Conservation (phyloP, 92 coral and sea anemone genomes). For the Paramuricea clavata region DNA sequence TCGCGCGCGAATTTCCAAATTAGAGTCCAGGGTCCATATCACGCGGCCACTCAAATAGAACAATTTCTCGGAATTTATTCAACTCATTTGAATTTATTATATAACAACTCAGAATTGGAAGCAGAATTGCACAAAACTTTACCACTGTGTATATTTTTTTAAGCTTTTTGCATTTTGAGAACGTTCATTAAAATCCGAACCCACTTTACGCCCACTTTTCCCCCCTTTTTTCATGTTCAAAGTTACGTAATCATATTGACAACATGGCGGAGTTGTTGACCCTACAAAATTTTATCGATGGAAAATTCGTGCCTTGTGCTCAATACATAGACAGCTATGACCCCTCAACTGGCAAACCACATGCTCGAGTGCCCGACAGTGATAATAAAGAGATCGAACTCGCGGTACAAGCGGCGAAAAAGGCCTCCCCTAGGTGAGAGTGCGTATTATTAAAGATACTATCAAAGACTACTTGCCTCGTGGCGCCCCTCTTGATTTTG, state of each 20-base stretch:
- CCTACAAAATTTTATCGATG: conserved; percentile 77
- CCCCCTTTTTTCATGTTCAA: not conserved
- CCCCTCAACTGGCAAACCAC: conserved; percentile 77
- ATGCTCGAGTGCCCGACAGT: conserved; percentile 87
- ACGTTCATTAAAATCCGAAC: not conserved
- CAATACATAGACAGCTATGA: conserved; percentile 81
- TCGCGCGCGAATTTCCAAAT: not conserved
- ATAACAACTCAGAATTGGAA: too few relatives aligned
- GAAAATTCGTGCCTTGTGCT: conserved; percentile 70
- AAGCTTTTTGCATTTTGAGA: not conserved
- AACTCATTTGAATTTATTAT: too few relatives aligned
- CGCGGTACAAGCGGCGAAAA: conserved; percentile 80
- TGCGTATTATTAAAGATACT: too few relatives aligned
- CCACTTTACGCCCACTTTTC: not conserved
- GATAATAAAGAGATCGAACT: conserved; percentile 75
- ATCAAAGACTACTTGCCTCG: too few relatives aligned
- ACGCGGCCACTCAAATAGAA: not conserved
- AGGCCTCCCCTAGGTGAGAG: conserved; percentile 82
- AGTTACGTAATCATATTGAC: not conserved
- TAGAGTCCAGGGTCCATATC: not conserved
- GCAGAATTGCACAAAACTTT: too few relatives aligned
- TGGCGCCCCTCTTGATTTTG: too few relatives aligned
- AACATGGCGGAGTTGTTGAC: conserved; percentile 54
- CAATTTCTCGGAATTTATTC: too few relatives aligned
- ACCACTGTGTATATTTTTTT: too few relatives aligned